Evolutionary conservation across 2,797 vertebrate species (phyloP).

Genomic region (Hemibagrus guttatus): DNA sequence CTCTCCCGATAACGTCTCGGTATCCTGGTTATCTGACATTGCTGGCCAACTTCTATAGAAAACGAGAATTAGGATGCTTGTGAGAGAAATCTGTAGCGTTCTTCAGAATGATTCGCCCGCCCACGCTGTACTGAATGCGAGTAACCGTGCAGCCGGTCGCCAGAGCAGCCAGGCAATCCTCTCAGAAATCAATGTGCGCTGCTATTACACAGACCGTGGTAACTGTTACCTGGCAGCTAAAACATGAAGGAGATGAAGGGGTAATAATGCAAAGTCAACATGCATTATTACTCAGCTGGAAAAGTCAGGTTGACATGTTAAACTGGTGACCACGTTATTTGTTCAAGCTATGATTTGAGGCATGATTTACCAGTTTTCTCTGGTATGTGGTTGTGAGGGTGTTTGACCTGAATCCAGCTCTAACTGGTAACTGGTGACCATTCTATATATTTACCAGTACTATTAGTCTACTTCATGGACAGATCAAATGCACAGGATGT

Average conservation of each 20-base stretch:
- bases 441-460: too few species aligned
- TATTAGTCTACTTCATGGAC: too few species aligned
- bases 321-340: background rate
- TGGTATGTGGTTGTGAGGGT: background rate
- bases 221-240: background rate
- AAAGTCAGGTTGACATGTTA: background rate
- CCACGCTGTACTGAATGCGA: conserved; percentile 34
- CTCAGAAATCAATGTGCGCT: background rate
- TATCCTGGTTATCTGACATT: conserved; percentile 80
- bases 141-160: conserved; percentile 4
- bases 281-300: background rate
- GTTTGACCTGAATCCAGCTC: too few species aligned
- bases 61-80: background rate
- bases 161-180: background rate
- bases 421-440: too few species aligned
- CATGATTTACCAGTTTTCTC: background rate
- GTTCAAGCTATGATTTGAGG: background rate
- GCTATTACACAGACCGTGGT: conserved; percentile 11
- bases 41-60: conserved; percentile 6
- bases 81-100: conserved; percentile 6
- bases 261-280: background rate
- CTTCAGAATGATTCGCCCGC: conserved; percentile 31
- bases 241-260: too few species aligned
- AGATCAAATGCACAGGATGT: too few species aligned
- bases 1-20: conserved; percentile 75